A percentile compares a stretch with the other conserved stretches of the same genome.
phyloP scores from a whole-genome alignment of 1,140 invertebrate species.

The Lucilia cuprina region DNA sequence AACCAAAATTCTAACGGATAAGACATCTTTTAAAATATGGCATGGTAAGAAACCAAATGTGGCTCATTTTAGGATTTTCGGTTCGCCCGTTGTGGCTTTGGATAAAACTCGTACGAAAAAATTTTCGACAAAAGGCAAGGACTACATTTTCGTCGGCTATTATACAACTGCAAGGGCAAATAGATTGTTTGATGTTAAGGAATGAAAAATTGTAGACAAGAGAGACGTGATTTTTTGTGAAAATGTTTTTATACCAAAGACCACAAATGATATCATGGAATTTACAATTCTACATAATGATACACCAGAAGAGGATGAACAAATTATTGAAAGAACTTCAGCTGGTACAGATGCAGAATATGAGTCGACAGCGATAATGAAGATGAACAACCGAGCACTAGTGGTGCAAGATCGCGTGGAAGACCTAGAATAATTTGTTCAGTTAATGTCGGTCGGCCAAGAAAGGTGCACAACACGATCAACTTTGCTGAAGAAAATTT shows the following conservation, averaged over 20 bases:
- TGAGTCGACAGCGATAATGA: not conserved
- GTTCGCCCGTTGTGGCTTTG: constrained; percentile 48
- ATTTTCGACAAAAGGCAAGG: too few species aligned
- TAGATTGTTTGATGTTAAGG: constrained; percentile 48
- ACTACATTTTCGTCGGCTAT: too few species aligned
- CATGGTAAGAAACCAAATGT: constrained; percentile 55
- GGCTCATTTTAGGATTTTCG: constrained; percentile 55
- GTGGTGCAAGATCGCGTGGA: not conserved
- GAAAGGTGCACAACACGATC: constrained; percentile 28
- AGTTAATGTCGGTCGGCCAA: constrained; percentile 5
- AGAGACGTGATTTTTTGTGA: constrained; percentile 63
- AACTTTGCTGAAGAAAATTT: constrained; percentile 9
- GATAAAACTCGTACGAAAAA: too few species aligned
- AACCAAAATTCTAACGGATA: too few species aligned
- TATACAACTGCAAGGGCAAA: constrained; percentile 57
- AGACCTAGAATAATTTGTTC: not conserved
- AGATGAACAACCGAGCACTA: not conserved
- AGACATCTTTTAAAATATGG: not conserved
- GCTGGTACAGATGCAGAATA: not conserved
- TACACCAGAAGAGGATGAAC: not conserved
- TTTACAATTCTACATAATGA: not conserved
- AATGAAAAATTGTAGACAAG: constrained; percentile 45
- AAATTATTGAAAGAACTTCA: not conserved
- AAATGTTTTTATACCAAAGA: constrained; percentile 41
- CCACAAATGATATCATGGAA: not conserved